Evolutionary conservation across 2,797 vertebrate genomes (phyloP), one percentile per base, ranked within the genome.

Genomic region (Gallinago solitaria): DNA sequence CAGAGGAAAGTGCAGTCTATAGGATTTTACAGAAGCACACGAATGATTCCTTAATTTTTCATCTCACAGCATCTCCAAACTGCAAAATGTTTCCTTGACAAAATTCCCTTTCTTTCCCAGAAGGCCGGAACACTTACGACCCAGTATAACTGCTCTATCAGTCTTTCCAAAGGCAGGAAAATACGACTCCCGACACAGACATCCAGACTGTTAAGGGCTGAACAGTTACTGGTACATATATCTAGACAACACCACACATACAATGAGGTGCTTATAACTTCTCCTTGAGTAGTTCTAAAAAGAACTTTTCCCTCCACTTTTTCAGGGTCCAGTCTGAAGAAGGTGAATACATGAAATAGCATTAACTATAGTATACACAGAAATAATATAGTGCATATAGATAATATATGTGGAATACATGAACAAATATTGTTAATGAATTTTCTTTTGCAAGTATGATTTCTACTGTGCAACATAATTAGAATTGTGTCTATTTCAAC

Each of bases 361-460:
- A 9, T 3, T 4, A 1, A 5, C 9, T 21, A 70, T 5, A 24
- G 16, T 0, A 1, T 2, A 35, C 25, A 4, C 5, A 54, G 24
- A 23, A 28, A 54, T 1, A 7, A 3, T 6, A 20, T 2, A 24
- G 6, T 11, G 10, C 17, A 3, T 2, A 5, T 1, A 30, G 59
- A 32, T 3, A 24, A 9, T 11, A 45, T 0, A 30, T 43, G 41
- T 33, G 39, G 1, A 33, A 35, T 9, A 74, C 67, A 32, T 7
- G 21, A 30, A 32, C 35, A 53, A 32, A 63, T 81, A 10, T 4
- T 32, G 18, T 23, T 10, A 47, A 37, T 13, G 37, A 87, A 63
- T 8, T 54, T 69, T 2, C 43, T 74, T 23, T 33, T 6, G 16
- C 11, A 24, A 75, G 53, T 28, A n/a, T 1, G 9, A 74, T 20